Evolutionary conservation across 2,113 vertebrate species (phyloP).

Genomic region (Danio rerio): GRCz12tu NC_133198.1:29102501-29103000

Average conservation of each 20-base stretch:
- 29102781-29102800: no score
- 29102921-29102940: background rate
- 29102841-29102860: background rate
- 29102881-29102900: slow-evolving; percentile 6
- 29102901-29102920: background rate
- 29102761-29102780: background rate
- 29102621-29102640: no score
- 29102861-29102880: background rate
- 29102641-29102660: no score
- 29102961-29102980: background rate
- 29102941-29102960: background rate
- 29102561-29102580: slow-evolving; percentile 17
- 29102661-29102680: background rate
- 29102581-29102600: background rate
- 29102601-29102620: no score
- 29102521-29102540: slow-evolving; percentile 84
- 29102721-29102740: background rate
- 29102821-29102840: background rate
- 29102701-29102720: no score
- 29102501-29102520: slow-evolving; percentile 86
- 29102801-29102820: background rate
- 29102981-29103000: background rate
- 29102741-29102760: background rate
- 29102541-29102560: slow-evolving; percentile 84
- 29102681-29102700: background rate